phyloP scores from a whole-genome alignment of 2,113 vertebrate genomes.

The Hippocampus mohnikei region DNA sequence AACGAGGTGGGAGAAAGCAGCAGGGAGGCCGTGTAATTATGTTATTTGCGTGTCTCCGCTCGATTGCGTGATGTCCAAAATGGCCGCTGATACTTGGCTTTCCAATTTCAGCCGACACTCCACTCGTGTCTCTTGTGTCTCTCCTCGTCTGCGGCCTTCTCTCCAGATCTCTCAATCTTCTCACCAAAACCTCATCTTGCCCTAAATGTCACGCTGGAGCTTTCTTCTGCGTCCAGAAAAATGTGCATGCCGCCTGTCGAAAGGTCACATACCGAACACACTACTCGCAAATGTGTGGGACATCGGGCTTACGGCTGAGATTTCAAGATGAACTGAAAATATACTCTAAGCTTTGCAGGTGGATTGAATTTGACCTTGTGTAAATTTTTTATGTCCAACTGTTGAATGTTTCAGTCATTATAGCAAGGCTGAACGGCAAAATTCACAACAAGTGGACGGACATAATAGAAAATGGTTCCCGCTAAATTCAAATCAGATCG shows the following conservation, averaged over 20 bases:
- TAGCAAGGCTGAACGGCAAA: too few relatives aligned
- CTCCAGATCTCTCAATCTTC: constrained; percentile 5
- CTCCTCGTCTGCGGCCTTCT: not conserved
- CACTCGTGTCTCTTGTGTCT: not conserved
- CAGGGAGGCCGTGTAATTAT: not conserved
- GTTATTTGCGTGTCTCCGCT: not conserved
- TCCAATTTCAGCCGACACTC: constrained; percentile 5
- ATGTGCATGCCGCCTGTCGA: not conserved
- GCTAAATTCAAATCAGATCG: too few relatives aligned
- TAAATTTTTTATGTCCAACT: not conserved
- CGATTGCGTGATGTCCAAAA: not conserved
- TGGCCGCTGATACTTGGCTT: not conserved
- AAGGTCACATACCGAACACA: not conserved
- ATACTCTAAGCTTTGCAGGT: not conserved
- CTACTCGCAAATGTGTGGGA: not conserved
- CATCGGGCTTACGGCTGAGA: not conserved
- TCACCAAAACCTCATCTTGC: not conserved
- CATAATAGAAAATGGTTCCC: too few relatives aligned
- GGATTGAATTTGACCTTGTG: not conserved
- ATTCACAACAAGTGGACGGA: too few relatives aligned
- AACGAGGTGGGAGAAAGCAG: not conserved
- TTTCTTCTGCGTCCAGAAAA: not conserved
- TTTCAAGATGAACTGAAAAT: not conserved
- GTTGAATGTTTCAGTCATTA: not conserved
- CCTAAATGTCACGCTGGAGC: constrained; percentile 1